Evolutionary conservation across 2,888 invertebrate species (phyloP).

Genomic region (Stomorhina lunata): DNA sequence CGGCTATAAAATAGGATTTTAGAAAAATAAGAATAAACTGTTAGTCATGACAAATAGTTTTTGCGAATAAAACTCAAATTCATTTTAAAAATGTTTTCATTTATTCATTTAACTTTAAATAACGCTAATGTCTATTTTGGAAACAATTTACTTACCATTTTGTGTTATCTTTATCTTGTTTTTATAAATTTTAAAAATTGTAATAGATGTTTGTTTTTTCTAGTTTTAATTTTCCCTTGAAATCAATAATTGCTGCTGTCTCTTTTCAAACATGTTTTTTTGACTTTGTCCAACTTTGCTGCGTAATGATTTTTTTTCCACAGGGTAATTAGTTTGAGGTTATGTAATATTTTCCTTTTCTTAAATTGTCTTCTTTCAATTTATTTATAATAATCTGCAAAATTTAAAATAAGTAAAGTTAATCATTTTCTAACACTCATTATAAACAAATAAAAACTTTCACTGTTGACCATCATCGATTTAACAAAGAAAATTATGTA

Average conservation of each 20-base stretch:
- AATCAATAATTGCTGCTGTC: slow-evolving; percentile 7
- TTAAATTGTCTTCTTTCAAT: slow-evolving; percentile 25
- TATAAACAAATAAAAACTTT: neutral
- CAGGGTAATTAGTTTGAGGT: slow-evolving; percentile 45
- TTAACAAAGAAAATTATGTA: neutral
- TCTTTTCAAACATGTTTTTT: slow-evolving; percentile 41
- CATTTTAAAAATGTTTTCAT: neutral
- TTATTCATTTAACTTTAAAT: neutral
- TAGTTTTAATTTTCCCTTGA: neutral
- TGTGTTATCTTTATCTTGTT: neutral
- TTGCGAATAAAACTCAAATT: slow-evolving; percentile 46
- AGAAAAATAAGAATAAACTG: slow-evolving; percentile 34
- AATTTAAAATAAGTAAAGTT: slow-evolving; percentile 1
- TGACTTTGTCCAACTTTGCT: slow-evolving; percentile 1
- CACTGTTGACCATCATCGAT: neutral
- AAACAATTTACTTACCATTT: neutral
- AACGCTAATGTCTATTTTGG: neutral
- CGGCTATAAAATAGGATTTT: slow-evolving; percentile 85
- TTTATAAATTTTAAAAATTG: neutral
- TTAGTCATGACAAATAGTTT: neutral
- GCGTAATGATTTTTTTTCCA: slow-evolving; percentile 51
- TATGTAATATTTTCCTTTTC: slow-evolving; percentile 44
- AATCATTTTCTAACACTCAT: neutral
- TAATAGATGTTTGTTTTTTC: slow-evolving; percentile 16
- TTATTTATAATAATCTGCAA: slow-evolving; percentile 44